A percentile compares a stretch with the other conserved stretches of the same genome.
These are phyloP conservation scores for Scortum barcoo DNA, from an alignment of 2,113 vertebrate genomes.

Conservation along the genomic window DNA sequence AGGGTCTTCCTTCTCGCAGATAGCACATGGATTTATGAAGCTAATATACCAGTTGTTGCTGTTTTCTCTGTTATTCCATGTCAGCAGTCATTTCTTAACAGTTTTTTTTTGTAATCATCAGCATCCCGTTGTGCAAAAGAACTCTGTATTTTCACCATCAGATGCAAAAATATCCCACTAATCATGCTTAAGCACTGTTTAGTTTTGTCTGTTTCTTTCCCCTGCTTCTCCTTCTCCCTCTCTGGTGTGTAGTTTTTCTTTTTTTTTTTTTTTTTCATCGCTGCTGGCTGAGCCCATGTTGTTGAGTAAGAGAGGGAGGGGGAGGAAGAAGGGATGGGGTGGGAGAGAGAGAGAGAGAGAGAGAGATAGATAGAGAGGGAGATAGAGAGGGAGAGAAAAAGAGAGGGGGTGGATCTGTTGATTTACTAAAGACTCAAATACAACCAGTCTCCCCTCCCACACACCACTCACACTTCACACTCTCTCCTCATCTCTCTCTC, in stretches of 20 bases:
- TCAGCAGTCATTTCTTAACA: constrained; percentile 8
- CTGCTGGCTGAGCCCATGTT: constrained; percentile 66
- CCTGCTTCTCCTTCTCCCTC: constrained; percentile 23
- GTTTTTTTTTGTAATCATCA: constrained; percentile 1
- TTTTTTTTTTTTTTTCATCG: constrained; percentile 3
- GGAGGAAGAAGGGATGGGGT: constrained; percentile 28
- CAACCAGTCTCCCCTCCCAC: constrained; percentile 75
- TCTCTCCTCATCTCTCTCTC: constrained; percentile 43
- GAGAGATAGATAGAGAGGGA: constrained; percentile 33
- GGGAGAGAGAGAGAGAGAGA: constrained; percentile 7
- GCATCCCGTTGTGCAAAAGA: constrained; percentile 29
- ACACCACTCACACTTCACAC: constrained; percentile 75
- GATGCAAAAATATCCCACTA: constrained; percentile 31
- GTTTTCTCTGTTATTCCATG: constrained; percentile 2
- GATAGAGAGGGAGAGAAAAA: constrained; percentile 16
- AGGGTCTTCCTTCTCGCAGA: not conserved
- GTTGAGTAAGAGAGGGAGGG: constrained; percentile 58
- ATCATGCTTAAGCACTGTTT: constrained; percentile 39
- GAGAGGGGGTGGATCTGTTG: constrained; percentile 77
- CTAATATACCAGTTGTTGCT: constrained; percentile 7
- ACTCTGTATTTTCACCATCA: constrained; percentile 39
- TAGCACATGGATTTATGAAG: not conserved
- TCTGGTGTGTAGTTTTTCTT: constrained; percentile 42
- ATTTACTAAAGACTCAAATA: constrained; percentile 81
- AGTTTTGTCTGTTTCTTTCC: constrained; percentile 16